Conservation (phyloP, 2,797 vertebrate species). For the Phalanger gymnotis region DNA sequence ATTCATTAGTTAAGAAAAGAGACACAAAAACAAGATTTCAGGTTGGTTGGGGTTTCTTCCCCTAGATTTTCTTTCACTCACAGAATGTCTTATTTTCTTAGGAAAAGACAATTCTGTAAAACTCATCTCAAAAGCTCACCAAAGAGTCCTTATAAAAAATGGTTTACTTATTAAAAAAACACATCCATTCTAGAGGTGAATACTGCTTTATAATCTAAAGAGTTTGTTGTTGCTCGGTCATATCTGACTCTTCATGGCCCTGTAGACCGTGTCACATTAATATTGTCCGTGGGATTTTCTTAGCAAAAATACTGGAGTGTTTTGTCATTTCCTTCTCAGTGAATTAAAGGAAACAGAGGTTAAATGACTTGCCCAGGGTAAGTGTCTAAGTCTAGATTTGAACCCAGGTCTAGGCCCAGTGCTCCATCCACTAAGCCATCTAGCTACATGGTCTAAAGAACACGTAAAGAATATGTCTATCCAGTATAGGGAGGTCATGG, state of each 20-base stretch:
- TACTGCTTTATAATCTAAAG: not conserved
- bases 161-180: not conserved
- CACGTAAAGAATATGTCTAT: not conserved
- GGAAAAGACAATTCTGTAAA: not conserved
- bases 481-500: not conserved
- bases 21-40: not conserved
- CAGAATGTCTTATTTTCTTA: too few relatives aligned
- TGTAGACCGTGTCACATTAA: too few relatives aligned
- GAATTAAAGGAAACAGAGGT: too few relatives aligned
- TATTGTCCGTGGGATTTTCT: too few relatives aligned
- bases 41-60: not conserved
- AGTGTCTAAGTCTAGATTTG: too few relatives aligned
- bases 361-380: not conserved
- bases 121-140: not conserved
- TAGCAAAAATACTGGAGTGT: too few relatives aligned
- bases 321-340: too few relatives aligned
- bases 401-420: not conserved
- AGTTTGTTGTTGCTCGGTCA: too few relatives aligned
- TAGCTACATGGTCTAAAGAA: not conserved
- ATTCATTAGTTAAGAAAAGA: not conserved
- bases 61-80: not conserved
- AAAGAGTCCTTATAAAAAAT: not conserved
- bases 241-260: too few relatives aligned
- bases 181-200: not conserved
- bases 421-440: not conserved